Base-by-base conservation (phyloP, 2,888 invertebrate genomes). In the Eledone cirrhosa region DNA sequence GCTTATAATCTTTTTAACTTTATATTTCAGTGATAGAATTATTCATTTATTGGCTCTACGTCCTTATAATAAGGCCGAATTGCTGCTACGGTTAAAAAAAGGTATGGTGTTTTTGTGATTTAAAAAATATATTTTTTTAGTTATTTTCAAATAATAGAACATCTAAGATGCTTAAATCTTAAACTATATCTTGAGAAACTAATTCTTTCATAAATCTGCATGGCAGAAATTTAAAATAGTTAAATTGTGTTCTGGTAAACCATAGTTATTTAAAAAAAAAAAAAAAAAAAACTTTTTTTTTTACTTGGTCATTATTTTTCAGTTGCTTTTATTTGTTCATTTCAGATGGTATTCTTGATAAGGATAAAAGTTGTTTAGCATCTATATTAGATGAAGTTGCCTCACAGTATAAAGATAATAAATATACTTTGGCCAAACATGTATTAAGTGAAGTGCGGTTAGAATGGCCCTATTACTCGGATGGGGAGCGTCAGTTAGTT, bases 31-130 rank as follows among this genome's bases (percentile, higher is more conserved):
- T 92, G 97, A 97, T 92, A 94, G 97, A 92, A 94, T 98, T 90
- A 95, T 98, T 91, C 98, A 98, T 91, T 93, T 97, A 91, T 93
- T 98, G 91, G 98, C 97, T 86, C 92, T 97, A 91, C 94, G 95
- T 92, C 95, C 97, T 83, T 97, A 95, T 92, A 98, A 97, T 92
- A 97, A 96, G 92, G 95, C 95, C 80, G 97, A 98, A 92, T 92
- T 98, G 82, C 81, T 91, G 65, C 92, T 94, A 86, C 94, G 96
- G 88, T 93, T 98, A 87, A 93, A 92, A 87, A 94, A 94, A 93
- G 96, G 96, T 96, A 83, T 0, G 3, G 11, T 11, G 3, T 41
- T 41, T 41, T 41, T 41, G 5, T 41, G 41, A 11, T 0, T n/a
- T n/a, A n/a, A n/a, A n/a, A n/a, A n/a, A n/a, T n/a, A n/a, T n/a